Evolutionary conservation across 2,888 invertebrate genomes (phyloP).

Genomic region (Agonopterix arenella): DNA sequence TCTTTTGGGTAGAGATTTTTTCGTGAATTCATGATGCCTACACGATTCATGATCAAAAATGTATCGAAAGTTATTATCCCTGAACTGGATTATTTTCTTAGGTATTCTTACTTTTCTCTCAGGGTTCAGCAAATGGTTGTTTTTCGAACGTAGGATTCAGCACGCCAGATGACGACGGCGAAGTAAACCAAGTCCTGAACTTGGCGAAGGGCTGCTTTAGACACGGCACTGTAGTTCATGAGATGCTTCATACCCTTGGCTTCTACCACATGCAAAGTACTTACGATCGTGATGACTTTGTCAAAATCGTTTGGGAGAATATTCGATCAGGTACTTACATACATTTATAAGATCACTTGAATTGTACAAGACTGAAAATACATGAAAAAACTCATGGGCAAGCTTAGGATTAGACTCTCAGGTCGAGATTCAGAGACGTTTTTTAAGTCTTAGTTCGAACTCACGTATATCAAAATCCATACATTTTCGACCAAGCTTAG

Average conservation of each 20-base stretch:
- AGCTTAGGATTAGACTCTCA: too few species aligned
- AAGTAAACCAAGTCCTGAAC: conserved; percentile 63
- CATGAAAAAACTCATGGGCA: too few species aligned
- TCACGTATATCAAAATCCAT: too few species aligned
- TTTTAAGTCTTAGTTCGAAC: too few species aligned
- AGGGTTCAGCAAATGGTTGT: conserved; percentile 84
- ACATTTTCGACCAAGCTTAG: too few species aligned
- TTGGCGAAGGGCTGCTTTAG: conserved; percentile 74
- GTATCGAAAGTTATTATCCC: conserved; percentile 2
- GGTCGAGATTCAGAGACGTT: too few species aligned
- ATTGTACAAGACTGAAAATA: too few species aligned
- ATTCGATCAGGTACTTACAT: conserved; percentile 70
- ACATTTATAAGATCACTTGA: too few species aligned
- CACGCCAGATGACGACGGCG: conserved; percentile 31
- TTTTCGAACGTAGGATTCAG: conserved; percentile 61
- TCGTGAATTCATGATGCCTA: too few species aligned
- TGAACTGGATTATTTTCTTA: neutral
- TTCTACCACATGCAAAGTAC: conserved; percentile 91
- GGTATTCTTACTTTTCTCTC: conserved; percentile 2
- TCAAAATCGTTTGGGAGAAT: conserved; percentile 85
- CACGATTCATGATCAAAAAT: too few species aligned
- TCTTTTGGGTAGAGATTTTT: too few species aligned
- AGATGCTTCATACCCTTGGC: conserved; percentile 87
- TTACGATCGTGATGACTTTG: conserved; percentile 84
- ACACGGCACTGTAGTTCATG: conserved; percentile 84